Percentiles rank a stretch among this genome's conserved stretches.
phyloP scores from a whole-genome alignment of 2,888 invertebrate species.

The Salticus scenicus region DNA sequence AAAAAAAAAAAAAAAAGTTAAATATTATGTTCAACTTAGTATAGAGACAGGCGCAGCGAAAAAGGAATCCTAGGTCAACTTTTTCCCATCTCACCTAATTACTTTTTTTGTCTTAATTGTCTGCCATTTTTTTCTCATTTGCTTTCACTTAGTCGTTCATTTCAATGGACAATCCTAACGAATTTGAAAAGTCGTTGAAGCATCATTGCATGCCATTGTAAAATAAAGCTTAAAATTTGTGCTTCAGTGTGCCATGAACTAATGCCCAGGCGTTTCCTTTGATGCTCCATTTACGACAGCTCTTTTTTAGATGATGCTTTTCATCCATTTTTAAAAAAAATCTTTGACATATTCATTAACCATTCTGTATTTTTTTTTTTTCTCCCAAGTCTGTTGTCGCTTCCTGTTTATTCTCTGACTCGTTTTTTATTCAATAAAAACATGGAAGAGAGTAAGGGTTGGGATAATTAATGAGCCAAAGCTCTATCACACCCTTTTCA shows the following conservation, averaged over 20 bases:
- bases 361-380: constrained; percentile 26
- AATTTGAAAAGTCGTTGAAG: constrained; percentile 15
- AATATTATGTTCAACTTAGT: constrained; percentile 6
- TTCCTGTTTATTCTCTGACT: constrained; percentile 42
- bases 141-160: not conserved
- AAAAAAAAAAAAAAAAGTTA: not conserved
- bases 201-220: constrained; percentile 4
- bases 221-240: constrained; percentile 17
- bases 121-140: not conserved
- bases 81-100: constrained; percentile 9
- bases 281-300: constrained; percentile 15
- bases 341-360: constrained; percentile 53
- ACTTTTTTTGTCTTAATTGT: constrained; percentile 11
- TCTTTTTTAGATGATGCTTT: constrained; percentile 11
- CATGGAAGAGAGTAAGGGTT: constrained; percentile 11
- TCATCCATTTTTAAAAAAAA: constrained; percentile 3
- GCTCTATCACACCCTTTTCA: not conserved
- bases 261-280: not conserved
- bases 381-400: constrained; percentile 1
- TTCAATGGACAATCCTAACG: constrained; percentile 9
- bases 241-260: constrained; percentile 4
- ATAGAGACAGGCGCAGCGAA: not conserved
- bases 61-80: not conserved
- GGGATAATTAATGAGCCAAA: constrained; percentile 55
- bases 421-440: not conserved